Evolutionary conservation across 2,797 vertebrate species (phyloP).

Genomic region (Moxostoma hubbsi): DNA sequence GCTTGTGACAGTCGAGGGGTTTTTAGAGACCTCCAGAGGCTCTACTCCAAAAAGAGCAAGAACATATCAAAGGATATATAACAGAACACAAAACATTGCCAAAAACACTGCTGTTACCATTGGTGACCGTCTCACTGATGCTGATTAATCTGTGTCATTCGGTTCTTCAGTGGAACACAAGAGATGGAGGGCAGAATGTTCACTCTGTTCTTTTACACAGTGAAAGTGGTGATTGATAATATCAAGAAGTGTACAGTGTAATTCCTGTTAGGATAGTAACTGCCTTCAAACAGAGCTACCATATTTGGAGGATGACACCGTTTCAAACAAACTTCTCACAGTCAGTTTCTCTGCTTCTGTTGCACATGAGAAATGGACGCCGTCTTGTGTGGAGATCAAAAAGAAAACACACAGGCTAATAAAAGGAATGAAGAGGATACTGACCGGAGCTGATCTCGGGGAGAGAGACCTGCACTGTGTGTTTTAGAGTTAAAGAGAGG

Average conservation of each 20-base stretch:
- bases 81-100: background rate
- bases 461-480: background rate
- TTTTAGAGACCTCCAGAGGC: background rate
- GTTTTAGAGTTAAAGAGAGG: slow-evolving; percentile 9
- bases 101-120: background rate
- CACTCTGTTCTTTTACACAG: too few species aligned
- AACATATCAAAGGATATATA: slow-evolving; percentile 10
- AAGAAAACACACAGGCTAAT: background rate
- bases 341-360: background rate
- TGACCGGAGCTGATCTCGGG: slow-evolving; percentile 4
- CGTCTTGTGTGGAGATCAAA: slow-evolving; percentile 2
- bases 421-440: background rate
- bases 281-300: background rate
- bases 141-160: background rate
- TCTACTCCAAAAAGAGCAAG: background rate
- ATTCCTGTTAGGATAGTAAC: too few species aligned
- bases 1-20: background rate
- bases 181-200: too few species aligned
- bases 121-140: background rate
- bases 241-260: too few species aligned
- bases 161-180: too few species aligned
- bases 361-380: background rate
- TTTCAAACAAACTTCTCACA: background rate
- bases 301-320: background rate
- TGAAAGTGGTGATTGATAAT: too few species aligned